Evolutionary conservation across 2,797 vertebrate species (phyloP), one percentile per base, ranked within the genome.

Genomic region (Bovichtus variegatus): DNA sequence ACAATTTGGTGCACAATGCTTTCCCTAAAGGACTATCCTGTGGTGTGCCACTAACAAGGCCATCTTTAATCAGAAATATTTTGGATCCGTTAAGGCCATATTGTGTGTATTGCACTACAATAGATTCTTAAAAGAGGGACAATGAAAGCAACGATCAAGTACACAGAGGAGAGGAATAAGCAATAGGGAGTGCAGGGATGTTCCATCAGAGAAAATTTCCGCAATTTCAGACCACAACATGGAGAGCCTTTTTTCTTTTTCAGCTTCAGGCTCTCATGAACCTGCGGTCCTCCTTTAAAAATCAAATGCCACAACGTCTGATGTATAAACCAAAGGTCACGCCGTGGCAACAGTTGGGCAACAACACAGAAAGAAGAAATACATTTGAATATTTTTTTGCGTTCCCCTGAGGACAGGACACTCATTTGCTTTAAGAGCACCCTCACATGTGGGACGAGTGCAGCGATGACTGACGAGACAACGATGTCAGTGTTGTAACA

Each of bases 31-130:
- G 80, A 82, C 81, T 77, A 23, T 77, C 73, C 77, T 51, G 41
- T 27, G 21, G 77, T 5, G 63, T 73, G 65, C 67, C 53, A 70
- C 83, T 66, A 81, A 84, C 77, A 85, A 88, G 90, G 89, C 78
- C 89, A 76, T 72, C 69, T 78, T 84, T 74, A 90, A 84, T 86
- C 85, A 82, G 66, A 74, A 65, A 38, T 70, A 67, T 79, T 86
- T 76, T 76, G 82, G 83, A 77, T 76, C 62, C 70, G 83, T 71
- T 81, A 69, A 75, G 71, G 74, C 68, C 65, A 78, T 65, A 85
- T 66, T 82, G 66, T 88, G 74, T 71, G 83, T 54, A 66, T 71
- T 53, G 68, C 71, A 74, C 84, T 60, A 71, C 59, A 77, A 78
- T 68, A 36, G 61, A 62, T 64, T 62, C 41, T 59, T 40, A 78